Evolutionary conservation across 2,113 vertebrate genomes (phyloP).

Genomic region (Petrocephalus microphthalmus): DNA sequence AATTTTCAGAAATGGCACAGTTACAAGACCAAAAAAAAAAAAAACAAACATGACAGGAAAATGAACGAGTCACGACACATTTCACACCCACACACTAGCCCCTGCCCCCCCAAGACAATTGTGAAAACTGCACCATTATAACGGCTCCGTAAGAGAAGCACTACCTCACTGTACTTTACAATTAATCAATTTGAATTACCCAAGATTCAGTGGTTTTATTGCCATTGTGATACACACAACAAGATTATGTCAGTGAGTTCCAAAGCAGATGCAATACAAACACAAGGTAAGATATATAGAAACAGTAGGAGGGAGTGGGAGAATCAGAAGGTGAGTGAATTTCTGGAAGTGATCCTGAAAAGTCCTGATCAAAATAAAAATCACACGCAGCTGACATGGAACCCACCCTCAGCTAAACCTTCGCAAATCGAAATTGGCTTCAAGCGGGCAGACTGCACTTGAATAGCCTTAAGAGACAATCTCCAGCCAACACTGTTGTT

Average conservation of each 20-base stretch:
- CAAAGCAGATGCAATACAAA: neutral
- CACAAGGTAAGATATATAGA: neutral
- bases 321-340: neutral
- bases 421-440: neutral
- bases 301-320: no score
- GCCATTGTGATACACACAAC: neutral
- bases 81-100: neutral
- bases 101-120: constrained; percentile 31
- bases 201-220: neutral
- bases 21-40: constrained; percentile 41
- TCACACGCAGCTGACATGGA: neutral
- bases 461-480: neutral
- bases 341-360: neutral
- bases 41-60: constrained; percentile 47
- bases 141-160: neutral
- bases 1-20: constrained; percentile 44
- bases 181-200: neutral
- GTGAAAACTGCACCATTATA: neutral
- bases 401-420: neutral
- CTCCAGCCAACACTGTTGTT: neutral
- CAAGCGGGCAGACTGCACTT: neutral
- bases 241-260: neutral
- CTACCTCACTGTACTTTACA: neutral
- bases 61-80: constrained; percentile 43
- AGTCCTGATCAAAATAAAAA: neutral